Conservation (phyloP, 2,797 vertebrate species). For the Lindbergichthys nudifrons region DNA sequence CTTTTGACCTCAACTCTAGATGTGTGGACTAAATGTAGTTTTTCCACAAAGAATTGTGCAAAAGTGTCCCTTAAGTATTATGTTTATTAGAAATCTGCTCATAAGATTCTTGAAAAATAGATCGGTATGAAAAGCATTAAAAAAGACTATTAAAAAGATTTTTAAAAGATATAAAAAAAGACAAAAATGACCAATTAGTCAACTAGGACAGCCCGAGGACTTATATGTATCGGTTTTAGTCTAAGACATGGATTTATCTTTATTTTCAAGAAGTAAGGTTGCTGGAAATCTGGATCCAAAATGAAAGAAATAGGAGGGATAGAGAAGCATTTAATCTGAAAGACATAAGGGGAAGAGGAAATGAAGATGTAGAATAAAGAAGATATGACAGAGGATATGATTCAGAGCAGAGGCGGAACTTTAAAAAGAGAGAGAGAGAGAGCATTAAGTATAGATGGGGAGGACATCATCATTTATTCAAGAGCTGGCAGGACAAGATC, state of each 20-base stretch:
- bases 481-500: constrained; percentile 53
- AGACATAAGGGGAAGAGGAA: not conserved
- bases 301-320: not conserved
- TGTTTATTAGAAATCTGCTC: too few relatives aligned
- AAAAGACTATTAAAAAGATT: too few relatives aligned
- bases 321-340: not conserved
- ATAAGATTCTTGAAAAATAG: too few relatives aligned
- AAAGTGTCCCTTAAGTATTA: too few relatives aligned
- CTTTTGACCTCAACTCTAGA: too few relatives aligned
- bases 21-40: too few relatives aligned
- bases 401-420: constrained; percentile 36
- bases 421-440: constrained; percentile 4
- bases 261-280: not conserved
- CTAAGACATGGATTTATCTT: not conserved
- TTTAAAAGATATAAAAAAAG: too few relatives aligned
- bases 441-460: constrained; percentile 74
- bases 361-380: not conserved
- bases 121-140: too few relatives aligned
- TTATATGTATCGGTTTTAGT: not conserved
- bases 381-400: constrained; percentile 26
- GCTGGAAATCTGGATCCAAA: not conserved
- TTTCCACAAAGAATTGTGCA: too few relatives aligned
- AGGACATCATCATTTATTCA: constrained; percentile 77
- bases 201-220: too few relatives aligned
- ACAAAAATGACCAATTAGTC: too few relatives aligned